These are phyloP conservation scores for Agonopterix arenella DNA, from an alignment of 2,888 invertebrate species.

Conservation along the genomic window DNA sequence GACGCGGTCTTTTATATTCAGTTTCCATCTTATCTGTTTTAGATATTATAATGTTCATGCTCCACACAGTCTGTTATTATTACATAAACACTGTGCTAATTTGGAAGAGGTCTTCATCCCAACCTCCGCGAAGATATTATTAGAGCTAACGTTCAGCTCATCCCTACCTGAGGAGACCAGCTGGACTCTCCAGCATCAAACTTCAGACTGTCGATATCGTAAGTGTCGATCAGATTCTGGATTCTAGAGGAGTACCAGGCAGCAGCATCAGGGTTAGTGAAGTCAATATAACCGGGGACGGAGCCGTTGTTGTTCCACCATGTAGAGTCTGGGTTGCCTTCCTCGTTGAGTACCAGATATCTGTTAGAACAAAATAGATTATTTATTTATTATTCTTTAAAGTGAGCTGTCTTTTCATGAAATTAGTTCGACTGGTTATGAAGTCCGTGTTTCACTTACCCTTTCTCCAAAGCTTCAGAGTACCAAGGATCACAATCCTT, in stretches of 20 bases:
- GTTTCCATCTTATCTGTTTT: neutral
- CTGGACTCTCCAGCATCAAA: conserved; percentile 89
- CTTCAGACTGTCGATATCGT: conserved; percentile 85
- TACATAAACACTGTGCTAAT: too few species aligned
- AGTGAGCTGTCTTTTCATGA: neutral
- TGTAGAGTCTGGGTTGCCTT: conserved; percentile 58
- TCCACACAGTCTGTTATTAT: neutral
- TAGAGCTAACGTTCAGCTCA: neutral
- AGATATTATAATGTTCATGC: neutral
- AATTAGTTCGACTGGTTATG: too few species aligned
- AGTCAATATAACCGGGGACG: conserved; percentile 80
- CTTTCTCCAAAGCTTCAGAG: conserved; percentile 72
- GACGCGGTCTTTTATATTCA: neutral
- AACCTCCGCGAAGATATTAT: neutral
- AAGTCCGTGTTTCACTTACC: conserved; percentile 43
- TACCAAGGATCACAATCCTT: conserved; percentile 80
- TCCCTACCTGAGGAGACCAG: conserved; percentile 78
- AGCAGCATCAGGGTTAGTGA: conserved; percentile 81
- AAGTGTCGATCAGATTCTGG: conserved; percentile 71
- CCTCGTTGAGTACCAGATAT: conserved; percentile 69
- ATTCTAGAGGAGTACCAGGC: conserved; percentile 77
- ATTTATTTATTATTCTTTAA: neutral
- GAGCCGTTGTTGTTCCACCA: conserved; percentile 77
- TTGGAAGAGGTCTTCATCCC: neutral
- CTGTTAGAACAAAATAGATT: conserved; percentile 25